Evolutionary conservation across 92 coral and sea anemone genomes (phyloP).

Genomic region (Heteractis magnifica): DNA sequence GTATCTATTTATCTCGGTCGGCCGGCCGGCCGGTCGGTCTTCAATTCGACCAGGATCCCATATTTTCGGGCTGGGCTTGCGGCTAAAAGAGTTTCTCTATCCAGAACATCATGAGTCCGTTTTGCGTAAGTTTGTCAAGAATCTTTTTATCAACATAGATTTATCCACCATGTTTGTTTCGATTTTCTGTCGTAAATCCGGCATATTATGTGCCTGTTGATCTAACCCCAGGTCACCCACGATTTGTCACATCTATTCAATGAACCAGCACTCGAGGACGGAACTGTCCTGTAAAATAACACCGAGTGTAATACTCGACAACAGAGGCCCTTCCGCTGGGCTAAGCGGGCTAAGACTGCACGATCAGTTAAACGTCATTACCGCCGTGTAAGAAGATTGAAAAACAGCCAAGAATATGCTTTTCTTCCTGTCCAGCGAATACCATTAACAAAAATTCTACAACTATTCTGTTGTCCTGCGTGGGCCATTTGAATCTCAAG

Average conservation of each 20-base stretch:
- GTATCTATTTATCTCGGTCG: too few relatives aligned
- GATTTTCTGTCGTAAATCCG: not conserved
- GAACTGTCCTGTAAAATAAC: not conserved
- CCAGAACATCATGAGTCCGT: too few relatives aligned
- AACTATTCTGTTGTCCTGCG: not conserved
- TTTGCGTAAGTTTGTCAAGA: too few relatives aligned
- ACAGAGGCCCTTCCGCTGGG: not conserved
- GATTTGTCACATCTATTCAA: not conserved
- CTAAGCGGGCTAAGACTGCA: not conserved
- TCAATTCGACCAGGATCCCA: too few relatives aligned
- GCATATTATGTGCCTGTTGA: not conserved
- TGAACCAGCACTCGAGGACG: not conserved
- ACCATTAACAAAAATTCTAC: not conserved
- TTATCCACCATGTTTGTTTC: too few relatives aligned
- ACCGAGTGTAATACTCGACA: not conserved
- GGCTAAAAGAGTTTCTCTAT: too few relatives aligned
- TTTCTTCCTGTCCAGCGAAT: not conserved
- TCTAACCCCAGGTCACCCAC: not conserved
- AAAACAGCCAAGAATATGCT: not conserved
- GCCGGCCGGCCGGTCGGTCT: too few relatives aligned
- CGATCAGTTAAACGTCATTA: not conserved
- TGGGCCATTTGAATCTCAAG: not conserved
- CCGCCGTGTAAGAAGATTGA: not conserved
- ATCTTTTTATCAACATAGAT: too few relatives aligned
- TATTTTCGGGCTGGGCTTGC: too few relatives aligned